Percentiles rank a stretch among this genome's conserved stretches.
Conservation (phyloP, 1,140 invertebrate species). For the Eriocheir sinensis region DNA sequence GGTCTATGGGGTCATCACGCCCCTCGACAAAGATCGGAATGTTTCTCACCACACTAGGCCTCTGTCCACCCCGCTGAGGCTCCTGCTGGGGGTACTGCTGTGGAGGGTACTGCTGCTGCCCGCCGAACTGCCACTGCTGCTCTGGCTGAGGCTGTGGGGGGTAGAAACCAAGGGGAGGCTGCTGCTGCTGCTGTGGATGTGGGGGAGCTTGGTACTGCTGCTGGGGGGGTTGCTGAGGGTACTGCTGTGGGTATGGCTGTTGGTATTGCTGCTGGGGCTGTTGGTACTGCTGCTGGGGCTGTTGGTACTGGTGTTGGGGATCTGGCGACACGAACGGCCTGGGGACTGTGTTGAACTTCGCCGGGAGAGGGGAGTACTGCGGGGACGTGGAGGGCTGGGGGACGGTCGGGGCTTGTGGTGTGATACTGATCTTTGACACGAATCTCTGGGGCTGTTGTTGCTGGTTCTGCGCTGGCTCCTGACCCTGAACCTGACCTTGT, state of each 20-base stretch:
- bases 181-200: conserved; percentile 80
- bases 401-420: conserved; percentile 64
- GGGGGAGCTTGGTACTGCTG: conserved; percentile 80
- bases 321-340: conserved; percentile 73
- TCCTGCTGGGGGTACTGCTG: conserved; percentile 80
- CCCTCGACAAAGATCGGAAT: conserved; percentile 95
- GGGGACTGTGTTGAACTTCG: conserved; percentile 75
- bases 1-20: conserved; percentile 87
- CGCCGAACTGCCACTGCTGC: conserved; percentile 79
- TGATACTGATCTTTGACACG: conserved; percentile 64
- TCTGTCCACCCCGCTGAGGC: conserved; percentile 76
- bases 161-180: conserved; percentile 78
- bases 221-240: conserved; percentile 44
- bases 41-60: conserved; percentile 85
- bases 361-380: conserved; percentile 52
- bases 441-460: conserved; percentile 53
- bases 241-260: conserved; percentile 48
- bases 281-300: conserved; percentile 35
- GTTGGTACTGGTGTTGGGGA: conserved; percentile 54
- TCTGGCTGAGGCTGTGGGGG: conserved; percentile 81
- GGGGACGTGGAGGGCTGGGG: conserved; percentile 53
- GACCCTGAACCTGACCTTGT: conserved; percentile 27
- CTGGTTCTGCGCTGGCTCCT: not conserved
- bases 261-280: conserved; percentile 55
- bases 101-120: conserved; percentile 78